phyloP scores from a whole-genome alignment of 2,797 vertebrate species.

The Austrolebias charrua region DNA sequence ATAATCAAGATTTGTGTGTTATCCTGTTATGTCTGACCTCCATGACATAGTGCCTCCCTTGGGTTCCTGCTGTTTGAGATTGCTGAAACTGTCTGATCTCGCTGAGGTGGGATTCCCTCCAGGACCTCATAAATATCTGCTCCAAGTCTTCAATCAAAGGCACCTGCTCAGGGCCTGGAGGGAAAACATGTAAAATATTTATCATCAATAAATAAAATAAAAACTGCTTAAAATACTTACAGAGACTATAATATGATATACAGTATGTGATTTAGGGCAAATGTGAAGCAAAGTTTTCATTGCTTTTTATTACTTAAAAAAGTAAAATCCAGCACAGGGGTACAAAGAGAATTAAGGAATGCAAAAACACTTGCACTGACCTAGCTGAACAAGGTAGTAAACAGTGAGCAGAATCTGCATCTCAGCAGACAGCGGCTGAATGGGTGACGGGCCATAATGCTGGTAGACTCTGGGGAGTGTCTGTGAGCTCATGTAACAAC shows the following conservation, averaged over 20 bases:
- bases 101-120: slow-evolving; percentile 92
- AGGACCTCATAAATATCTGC: slow-evolving; percentile 96
- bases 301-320: neutral
- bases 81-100: slow-evolving; percentile 94
- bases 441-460: slow-evolving; percentile 84
- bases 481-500: slow-evolving; percentile 93
- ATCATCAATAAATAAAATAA: neutral
- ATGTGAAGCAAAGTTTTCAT: neutral
- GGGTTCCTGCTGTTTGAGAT: slow-evolving; percentile 73
- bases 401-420: slow-evolving; percentile 96
- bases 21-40: slow-evolving; percentile 55
- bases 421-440: slow-evolving; percentile 92
- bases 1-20: neutral
- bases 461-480: slow-evolving; percentile 89
- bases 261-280: neutral
- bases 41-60: slow-evolving; percentile 68
- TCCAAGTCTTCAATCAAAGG: slow-evolving; percentile 96
- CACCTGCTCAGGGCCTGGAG: slow-evolving; percentile 88
- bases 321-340: neutral
- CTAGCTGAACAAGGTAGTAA: slow-evolving; percentile 97
- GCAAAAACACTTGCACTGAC: slow-evolving; percentile 73
- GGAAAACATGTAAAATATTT: neutral
- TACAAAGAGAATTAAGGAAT: neutral
- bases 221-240: no score
- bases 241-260: no score